These are phyloP conservation scores for Pangasianodon hypophthalmus DNA, from an alignment of 2,113 vertebrate species.

Conservation along the genomic window DNA sequence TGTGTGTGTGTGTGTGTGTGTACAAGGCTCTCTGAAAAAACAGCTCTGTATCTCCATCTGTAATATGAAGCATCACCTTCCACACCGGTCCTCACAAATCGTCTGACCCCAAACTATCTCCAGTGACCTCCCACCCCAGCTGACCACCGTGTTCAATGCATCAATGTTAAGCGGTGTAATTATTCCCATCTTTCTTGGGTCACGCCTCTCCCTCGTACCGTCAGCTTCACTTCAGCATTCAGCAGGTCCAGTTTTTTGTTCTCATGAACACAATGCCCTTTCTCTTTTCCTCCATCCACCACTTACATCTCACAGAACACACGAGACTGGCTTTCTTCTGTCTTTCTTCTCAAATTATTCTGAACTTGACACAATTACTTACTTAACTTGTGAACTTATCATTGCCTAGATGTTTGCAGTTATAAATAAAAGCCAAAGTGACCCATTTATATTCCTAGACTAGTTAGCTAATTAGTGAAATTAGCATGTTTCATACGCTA, in stretches of 20 bases:
- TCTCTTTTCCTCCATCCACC: too few relatives aligned
- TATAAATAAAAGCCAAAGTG: background rate
- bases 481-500: background rate
- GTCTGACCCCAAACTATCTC: background rate
- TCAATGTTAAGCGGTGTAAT: background rate
- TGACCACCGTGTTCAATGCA: background rate
- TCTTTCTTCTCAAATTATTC: too few relatives aligned
- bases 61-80: background rate
- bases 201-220: background rate
- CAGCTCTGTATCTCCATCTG: background rate
- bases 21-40: background rate
- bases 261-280: too few relatives aligned
- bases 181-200: background rate
- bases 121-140: background rate
- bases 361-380: too few relatives aligned
- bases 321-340: too few relatives aligned
- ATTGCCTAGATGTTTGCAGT: too few relatives aligned
- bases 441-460: background rate
- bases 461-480: background rate
- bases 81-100: background rate
- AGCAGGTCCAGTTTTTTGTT: too few relatives aligned
- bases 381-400: too few relatives aligned
- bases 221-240: too few relatives aligned
- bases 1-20: background rate
- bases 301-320: too few relatives aligned